phyloP scores from a whole-genome alignment of 2,888 invertebrate genomes.

The Brachypalpus laphriformis region DNA sequence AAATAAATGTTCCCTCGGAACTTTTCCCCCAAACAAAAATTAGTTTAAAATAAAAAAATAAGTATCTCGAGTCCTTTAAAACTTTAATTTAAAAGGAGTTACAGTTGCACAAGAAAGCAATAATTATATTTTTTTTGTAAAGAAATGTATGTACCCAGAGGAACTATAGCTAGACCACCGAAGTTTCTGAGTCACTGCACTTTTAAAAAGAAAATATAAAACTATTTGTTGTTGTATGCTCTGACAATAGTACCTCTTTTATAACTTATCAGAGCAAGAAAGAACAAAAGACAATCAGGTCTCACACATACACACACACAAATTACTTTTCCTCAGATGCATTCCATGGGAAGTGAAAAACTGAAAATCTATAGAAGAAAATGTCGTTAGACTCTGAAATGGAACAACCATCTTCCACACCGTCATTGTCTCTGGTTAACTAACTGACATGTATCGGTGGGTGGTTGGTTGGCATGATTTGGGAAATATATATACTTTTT shows the following conservation, averaged over 20 bases:
- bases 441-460: constrained; percentile 35
- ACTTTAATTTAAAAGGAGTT: no score
- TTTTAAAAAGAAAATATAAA: constrained; percentile 39
- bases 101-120: background rate
- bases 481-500: background rate
- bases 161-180: no score
- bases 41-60: no score
- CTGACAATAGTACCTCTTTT: constrained; percentile 24
- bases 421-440: constrained; percentile 28
- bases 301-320: background rate
- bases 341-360: constrained; percentile 39
- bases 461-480: background rate
- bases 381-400: constrained; percentile 46
- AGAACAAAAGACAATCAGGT: constrained; percentile 48
- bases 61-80: no score
- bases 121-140: no score
- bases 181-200: constrained; percentile 35
- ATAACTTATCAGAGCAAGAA: constrained; percentile 55
- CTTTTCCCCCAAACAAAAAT: no score
- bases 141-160: no score
- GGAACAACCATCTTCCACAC: no score
- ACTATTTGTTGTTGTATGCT: constrained; percentile 3
- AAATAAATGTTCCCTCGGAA: no score
- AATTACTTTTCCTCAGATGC: background rate
- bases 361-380: constrained; percentile 38